A percentile compares a stretch with the other conserved stretches of the same genome.
Conservation (phyloP, 2,888 invertebrate genomes). For the Noctua janthina region DNA sequence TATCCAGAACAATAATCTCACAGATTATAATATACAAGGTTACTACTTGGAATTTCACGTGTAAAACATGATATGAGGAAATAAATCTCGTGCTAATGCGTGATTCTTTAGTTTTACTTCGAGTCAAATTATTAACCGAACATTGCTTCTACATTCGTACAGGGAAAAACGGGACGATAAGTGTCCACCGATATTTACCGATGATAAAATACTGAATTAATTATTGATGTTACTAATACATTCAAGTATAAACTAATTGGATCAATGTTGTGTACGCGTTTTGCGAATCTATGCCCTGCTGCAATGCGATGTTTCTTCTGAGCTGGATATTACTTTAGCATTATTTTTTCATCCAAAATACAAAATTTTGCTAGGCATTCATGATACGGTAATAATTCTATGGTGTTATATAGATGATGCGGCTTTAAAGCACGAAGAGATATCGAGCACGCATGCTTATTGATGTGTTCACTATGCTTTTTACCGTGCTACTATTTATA, state of each 20-base stretch:
- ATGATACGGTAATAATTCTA: neutral
- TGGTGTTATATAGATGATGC: neutral
- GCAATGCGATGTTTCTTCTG: slow-evolving; percentile 35
- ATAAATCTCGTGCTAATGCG: neutral
- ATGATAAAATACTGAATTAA: slow-evolving; percentile 18
- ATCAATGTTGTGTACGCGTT: slow-evolving; percentile 27
- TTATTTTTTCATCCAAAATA: neutral
- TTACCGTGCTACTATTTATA: neutral
- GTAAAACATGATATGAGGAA: neutral
- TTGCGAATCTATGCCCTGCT: slow-evolving; percentile 36
- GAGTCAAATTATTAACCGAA: slow-evolving; percentile 1
- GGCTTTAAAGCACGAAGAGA: neutral
- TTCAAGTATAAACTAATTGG: slow-evolving; percentile 15
- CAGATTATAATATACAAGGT: neutral
- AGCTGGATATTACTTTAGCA: neutral
- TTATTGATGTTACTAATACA: slow-evolving; percentile 6
- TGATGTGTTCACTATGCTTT: slow-evolving; percentile 10
- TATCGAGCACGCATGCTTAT: slow-evolving; percentile 3
- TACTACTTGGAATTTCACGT: neutral
- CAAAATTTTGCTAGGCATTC: neutral
- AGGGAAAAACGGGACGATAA: slow-evolving; percentile 35
- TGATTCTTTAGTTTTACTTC: slow-evolving; percentile 17
- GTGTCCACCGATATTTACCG: slow-evolving; percentile 15
- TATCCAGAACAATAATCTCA: neutral
- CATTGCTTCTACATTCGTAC: slow-evolving; percentile 14